Conservation (phyloP, 2,113 vertebrate species). For the Nesoenas mayeri region DNA sequence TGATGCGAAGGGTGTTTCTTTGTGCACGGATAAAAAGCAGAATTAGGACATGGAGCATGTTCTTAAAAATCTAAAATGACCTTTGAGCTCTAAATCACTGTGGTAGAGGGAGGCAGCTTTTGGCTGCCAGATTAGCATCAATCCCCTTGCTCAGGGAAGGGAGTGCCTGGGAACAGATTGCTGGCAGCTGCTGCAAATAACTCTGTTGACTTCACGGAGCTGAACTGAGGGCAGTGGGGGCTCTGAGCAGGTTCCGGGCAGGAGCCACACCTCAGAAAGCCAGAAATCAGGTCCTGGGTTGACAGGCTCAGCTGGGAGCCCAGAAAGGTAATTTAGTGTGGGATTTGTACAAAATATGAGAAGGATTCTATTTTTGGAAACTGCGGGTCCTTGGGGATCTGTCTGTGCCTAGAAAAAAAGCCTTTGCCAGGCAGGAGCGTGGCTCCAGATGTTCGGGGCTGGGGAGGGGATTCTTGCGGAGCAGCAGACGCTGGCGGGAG, state of each 20-base stretch:
- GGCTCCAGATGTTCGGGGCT: constrained; percentile 33
- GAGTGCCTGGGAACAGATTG: constrained; percentile 41
- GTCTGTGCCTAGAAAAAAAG: neutral
- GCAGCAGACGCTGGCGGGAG: neutral
- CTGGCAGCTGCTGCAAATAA: constrained; percentile 32
- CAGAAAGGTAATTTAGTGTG: neutral
- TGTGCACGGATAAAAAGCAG: neutral
- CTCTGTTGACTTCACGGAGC: neutral
- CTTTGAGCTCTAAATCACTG: constrained; percentile 15
- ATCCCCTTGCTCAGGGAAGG: neutral
- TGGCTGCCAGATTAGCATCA: constrained; percentile 31
- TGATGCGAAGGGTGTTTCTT: neutral
- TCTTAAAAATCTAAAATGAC: constrained; percentile 24
- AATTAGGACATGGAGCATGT: constrained; percentile 18
- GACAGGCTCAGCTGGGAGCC: neutral
- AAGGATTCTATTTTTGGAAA: neutral
- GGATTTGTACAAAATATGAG: neutral
- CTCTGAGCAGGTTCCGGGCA: neutral
- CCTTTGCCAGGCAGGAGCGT: neutral
- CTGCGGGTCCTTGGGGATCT: neutral
- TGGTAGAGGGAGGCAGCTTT: neutral
- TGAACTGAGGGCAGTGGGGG: neutral
- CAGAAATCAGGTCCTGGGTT: neutral
- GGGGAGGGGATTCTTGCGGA: neutral
- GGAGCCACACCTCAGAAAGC: neutral